Evolutionary conservation across 1,140 invertebrate genomes (phyloP), one percentile per base, ranked within the genome.

Genomic region (Prorops nasuta): DNA sequence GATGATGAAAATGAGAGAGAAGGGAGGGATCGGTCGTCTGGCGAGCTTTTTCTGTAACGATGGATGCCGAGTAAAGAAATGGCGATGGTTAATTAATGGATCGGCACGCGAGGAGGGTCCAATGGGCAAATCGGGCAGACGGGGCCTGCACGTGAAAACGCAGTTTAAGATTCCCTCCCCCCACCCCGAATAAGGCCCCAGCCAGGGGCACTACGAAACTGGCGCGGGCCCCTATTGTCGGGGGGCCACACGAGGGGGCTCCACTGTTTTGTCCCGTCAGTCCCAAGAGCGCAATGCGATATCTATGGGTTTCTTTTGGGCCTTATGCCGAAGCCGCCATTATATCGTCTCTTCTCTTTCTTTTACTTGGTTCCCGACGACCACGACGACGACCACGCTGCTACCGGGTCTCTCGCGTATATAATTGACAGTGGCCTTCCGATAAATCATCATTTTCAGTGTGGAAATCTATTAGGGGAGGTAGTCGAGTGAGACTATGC

Each of bases 201-300:
- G 35, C 21, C 17, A 44, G 34, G 35, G 36, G 44, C 37, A 28
- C 56, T 54, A 56, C 54, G 63, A 60, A 56, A 63, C 52, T 64
- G 54, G 59, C 64, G 58, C 56, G 45, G 22, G 28, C 34, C 22
- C 16, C 41, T 34, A 18, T n/a, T n/a, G n/a, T n/a, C n/a, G n/a
- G n/a, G n/a, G n/a, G n/a, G n/a, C n/a, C n/a, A n/a, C n/a, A n/a
- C n/a, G n/a, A 10, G 24, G 10, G 31, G 37, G 41, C 28, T 40
- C 56, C 47, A 59, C 54, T 68, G 72, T 74, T 75, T 75, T 75
- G 74, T 75, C 68, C 74, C 72, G 71, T 76, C 72, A 74, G 72
- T 76, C 71, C 66, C 54, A 56, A 15, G 43, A 50, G 63, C 63
- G 74, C 69, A 76, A 76, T 70, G 72, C 62, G 72, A 76, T 76